Base-by-base conservation (phyloP, 2,888 invertebrate genomes). In the Pandemis cinnamomeana region DNA sequence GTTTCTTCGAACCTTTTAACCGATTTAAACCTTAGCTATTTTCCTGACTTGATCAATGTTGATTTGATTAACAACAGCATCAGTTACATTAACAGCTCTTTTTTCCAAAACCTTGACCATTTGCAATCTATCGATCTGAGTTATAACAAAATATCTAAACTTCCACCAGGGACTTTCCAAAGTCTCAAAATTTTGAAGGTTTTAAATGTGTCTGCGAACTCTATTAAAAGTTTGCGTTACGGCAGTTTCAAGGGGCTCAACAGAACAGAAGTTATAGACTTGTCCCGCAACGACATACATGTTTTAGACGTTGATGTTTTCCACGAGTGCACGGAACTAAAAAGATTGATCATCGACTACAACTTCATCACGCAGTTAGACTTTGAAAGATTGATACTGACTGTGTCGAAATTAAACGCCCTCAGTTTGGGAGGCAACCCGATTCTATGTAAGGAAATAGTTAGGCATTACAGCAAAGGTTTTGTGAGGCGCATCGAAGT, bases 381-480 rank as follows among this genome's bases (percentile, higher is more conserved):
- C 74, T 83, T 92, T 8, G 87, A 89, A 63, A 86, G 83, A 75
- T 76, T 93, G n/a, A 79, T 87, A 60, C 75, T 80, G 15, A 80
- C 86, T 0, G 79, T 85, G n/a, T 83, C 88, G n/a, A 88, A 87
- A 72, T 78, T 93, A 55, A 84, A 78, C 46, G 81, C 80, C 41
- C 72, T 93, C 55, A 93, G 93, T 78, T 78, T 93, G 61, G 93
- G 93, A 4, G 92, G 92, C 7, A 93, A 93, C 79, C 90, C 89
- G 11, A 83, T 93, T 67, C 83, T 87, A 10, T 93, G 93, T 79
- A 88, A 86, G 76, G 91, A 92, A 80, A 88, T 93, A 48, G 87
- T 92, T 42, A 80, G 83, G 41, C 85, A 83, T 78, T 82, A 88
- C 10, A 87, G 83, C 66, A 80, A 80, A 53, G 76, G 82, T n/a